Conservation (phyloP, 2,888 invertebrate species). For the Dolomedes plantarius region DNA sequence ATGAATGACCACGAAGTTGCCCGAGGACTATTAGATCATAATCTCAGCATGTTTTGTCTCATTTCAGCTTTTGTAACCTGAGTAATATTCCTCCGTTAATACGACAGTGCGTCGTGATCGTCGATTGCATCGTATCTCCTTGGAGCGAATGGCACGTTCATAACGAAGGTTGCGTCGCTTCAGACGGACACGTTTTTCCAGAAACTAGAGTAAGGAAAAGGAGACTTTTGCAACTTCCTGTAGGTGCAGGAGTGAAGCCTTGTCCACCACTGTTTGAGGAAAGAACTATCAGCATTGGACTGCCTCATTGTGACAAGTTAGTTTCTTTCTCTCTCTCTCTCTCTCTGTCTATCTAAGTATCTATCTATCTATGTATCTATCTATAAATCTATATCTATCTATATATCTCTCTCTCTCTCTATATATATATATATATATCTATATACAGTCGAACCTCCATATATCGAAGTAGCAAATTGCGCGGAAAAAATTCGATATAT, state of each 20-base stretch:
- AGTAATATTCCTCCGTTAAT: neutral
- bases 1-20: too few relatives aligned
- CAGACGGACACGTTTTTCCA: constrained; percentile 76
- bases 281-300: constrained; percentile 28
- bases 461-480: too few relatives aligned
- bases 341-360: too few relatives aligned
- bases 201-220: constrained; percentile 76
- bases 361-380: too few relatives aligned
- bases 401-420: too few relatives aligned
- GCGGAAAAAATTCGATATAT: too few relatives aligned
- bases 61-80: constrained; percentile 30
- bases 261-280: constrained; percentile 77
- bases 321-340: too few relatives aligned
- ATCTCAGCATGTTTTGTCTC: neutral
- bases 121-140: constrained; percentile 80
- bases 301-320: constrained; percentile 61
- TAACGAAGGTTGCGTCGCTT: constrained; percentile 79
- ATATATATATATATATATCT: too few relatives aligned
- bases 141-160: constrained; percentile 81
- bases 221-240: constrained; percentile 76
- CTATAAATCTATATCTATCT: too few relatives aligned
- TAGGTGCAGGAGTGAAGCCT: constrained; percentile 76
- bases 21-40: too few relatives aligned
- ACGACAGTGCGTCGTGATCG: constrained; percentile 79
- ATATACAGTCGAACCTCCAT: too few relatives aligned